phyloP scores from a whole-genome alignment of 2,797 vertebrate species.

The Chelonia mydas region DNA sequence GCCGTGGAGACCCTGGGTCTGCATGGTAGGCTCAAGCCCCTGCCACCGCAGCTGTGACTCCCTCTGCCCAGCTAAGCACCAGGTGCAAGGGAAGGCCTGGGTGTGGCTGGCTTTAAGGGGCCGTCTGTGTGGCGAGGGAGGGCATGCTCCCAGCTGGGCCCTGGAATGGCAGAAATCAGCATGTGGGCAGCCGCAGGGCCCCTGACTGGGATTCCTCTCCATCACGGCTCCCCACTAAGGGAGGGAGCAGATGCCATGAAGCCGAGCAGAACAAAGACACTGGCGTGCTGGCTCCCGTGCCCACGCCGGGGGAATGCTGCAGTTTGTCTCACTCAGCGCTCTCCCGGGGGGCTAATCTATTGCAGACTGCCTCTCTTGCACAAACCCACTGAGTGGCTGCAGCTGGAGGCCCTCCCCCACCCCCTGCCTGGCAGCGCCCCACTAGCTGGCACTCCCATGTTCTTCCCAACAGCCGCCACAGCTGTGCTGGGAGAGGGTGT shows the following conservation, averaged over 20 bases:
- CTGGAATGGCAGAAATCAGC: not conserved
- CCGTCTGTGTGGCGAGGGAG: not conserved
- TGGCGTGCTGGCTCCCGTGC: not conserved
- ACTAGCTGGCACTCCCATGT: not conserved
- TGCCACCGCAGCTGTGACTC: not conserved
- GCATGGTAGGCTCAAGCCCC: conserved; percentile 1
- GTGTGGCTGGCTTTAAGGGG: not conserved
- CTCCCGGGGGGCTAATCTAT: not conserved
- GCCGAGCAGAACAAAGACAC: not conserved
- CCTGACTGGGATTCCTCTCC: not conserved
- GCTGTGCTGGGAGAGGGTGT: not conserved
- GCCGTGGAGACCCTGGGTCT: not conserved
- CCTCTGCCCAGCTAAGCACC: not conserved
- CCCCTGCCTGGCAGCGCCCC: not conserved
- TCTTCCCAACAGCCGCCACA: not conserved
- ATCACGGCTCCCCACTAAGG: not conserved
- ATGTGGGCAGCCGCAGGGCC: not conserved
- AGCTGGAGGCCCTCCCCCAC: not conserved
- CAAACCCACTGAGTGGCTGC: not conserved
- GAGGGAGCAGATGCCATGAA: not conserved
- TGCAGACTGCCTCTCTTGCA: not conserved
- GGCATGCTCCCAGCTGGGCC: not conserved
- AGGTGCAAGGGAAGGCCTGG: not conserved
- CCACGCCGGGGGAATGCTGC: not conserved
- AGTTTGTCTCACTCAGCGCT: not conserved